These are phyloP conservation scores for Leptoteleia sp. DNA, from an alignment of 1,140 invertebrate species.

Conservation along the genomic window DNA sequence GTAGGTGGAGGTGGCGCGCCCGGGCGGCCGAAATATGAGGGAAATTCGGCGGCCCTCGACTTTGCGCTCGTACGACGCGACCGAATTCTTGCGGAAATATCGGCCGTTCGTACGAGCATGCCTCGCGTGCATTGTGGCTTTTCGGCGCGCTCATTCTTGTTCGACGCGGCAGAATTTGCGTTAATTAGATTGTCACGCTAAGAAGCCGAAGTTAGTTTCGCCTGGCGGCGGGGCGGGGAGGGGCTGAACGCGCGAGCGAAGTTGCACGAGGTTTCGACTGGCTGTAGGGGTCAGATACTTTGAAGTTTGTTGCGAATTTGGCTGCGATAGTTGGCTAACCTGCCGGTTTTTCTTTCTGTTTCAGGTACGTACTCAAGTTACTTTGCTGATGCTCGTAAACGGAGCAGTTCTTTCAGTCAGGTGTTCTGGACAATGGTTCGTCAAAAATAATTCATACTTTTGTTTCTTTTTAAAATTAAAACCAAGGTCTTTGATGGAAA, in stretches of 20 bases:
- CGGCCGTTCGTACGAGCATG: constrained; percentile 36
- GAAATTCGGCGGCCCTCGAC: constrained; percentile 27
- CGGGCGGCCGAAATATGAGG: constrained; percentile 25
- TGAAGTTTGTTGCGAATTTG: constrained; percentile 45
- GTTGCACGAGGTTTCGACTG: constrained; percentile 32
- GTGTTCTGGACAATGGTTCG: no score
- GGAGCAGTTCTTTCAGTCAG: no score
- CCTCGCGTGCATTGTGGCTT: constrained; percentile 42
- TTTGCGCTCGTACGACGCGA: constrained; percentile 5
- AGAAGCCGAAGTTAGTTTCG: constrained; percentile 43
- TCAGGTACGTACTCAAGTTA: constrained; percentile 22
- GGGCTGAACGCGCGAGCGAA: not conserved
- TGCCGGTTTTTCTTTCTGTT: constrained; percentile 14
- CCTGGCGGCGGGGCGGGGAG: not conserved
- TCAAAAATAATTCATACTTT: no score
- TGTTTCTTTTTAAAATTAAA: no score
- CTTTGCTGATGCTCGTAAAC: no score
- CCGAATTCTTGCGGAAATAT: constrained; percentile 52
- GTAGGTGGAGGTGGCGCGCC: no score
- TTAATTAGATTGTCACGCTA: constrained; percentile 57
- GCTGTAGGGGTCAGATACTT: constrained; percentile 26
- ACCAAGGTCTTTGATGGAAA: no score
- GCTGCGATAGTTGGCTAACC: constrained; percentile 11
- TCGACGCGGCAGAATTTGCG: constrained; percentile 31
- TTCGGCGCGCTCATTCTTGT: constrained; percentile 12